Conservation (phyloP, 2,797 vertebrate species). For the Lacerta agilis region DNA sequence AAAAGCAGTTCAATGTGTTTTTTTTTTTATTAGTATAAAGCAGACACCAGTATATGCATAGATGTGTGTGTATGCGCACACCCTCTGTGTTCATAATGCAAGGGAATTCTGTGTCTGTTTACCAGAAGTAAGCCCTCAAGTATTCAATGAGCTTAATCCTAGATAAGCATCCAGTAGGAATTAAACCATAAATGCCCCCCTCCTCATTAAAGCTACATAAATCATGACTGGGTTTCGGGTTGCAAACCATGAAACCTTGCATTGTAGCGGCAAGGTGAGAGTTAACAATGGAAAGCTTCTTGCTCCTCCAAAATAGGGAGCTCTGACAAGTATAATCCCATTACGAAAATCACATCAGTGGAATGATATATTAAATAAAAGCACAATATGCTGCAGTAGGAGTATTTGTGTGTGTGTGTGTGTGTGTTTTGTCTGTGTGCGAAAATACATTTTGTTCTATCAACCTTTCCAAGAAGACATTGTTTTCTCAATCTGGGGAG, state of each 20-base stretch:
- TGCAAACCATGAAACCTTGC: slow-evolving; percentile 46
- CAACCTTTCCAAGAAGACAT: slow-evolving; percentile 64
- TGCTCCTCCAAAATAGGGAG: slow-evolving; percentile 72
- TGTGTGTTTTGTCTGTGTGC: slow-evolving; percentile 43
- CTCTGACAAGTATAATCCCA: slow-evolving; percentile 74
- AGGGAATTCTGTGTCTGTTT: neutral
- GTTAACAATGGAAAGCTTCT: slow-evolving; percentile 65
- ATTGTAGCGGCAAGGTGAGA: slow-evolving; percentile 59
- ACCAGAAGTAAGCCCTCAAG: neutral
- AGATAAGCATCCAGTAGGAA: neutral
- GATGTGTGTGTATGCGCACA: no score
- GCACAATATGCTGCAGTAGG: slow-evolving; percentile 40
- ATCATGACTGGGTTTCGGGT: slow-evolving; percentile 34
- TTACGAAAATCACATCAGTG: slow-evolving; percentile 74
- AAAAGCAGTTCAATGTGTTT: neutral
- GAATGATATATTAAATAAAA: slow-evolving; percentile 76
- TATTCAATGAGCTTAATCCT: neutral
- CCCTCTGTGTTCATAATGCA: neutral
- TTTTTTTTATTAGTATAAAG: neutral
- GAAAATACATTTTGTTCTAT: slow-evolving; percentile 63
- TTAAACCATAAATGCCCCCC: neutral
- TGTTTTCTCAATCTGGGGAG: slow-evolving; percentile 66
- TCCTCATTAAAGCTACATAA: neutral
- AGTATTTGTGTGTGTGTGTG: slow-evolving; percentile 56
- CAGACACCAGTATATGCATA: neutral